Percentiles rank a stretch among this genome's conserved stretches.
Conservation (phyloP, 2,113 vertebrate genomes). For the Centropus unirufus region DNA sequence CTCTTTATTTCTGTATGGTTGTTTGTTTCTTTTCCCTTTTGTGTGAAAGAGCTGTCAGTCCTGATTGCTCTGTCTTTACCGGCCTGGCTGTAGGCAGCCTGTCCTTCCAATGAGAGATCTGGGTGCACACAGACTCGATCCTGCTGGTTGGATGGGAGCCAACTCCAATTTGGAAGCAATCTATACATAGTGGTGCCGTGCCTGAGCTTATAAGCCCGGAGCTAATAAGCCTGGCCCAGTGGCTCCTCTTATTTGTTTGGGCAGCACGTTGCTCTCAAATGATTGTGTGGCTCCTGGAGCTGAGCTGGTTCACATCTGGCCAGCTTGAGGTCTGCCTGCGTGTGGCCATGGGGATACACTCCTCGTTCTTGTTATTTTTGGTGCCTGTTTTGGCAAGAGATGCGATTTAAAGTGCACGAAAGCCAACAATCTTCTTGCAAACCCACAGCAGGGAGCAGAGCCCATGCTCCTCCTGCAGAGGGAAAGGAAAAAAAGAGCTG, state of each 20-base stretch:
- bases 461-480: accelerated
- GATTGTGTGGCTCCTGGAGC: background rate
- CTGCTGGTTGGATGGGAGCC: background rate
- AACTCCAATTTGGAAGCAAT: background rate
- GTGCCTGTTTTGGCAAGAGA: background rate
- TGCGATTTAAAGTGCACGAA: background rate
- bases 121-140: background rate
- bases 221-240: background rate
- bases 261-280: background rate
- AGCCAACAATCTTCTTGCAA: background rate
- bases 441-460: background rate
- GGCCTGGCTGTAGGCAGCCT: background rate
- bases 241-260: background rate
- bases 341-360: background rate
- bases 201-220: background rate
- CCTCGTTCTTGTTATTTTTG: background rate
- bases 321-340: background rate
- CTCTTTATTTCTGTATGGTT: background rate
- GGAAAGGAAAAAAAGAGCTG: background rate
- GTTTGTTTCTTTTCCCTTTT: background rate
- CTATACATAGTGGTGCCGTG: background rate
- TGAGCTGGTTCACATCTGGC: background rate
- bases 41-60: background rate
- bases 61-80: background rate
- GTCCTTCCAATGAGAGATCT: background rate